These are phyloP conservation scores for Dendrocincla tyrannina DNA, from an alignment of 2,797 vertebrate genomes.

Conservation along the genomic window DNA sequence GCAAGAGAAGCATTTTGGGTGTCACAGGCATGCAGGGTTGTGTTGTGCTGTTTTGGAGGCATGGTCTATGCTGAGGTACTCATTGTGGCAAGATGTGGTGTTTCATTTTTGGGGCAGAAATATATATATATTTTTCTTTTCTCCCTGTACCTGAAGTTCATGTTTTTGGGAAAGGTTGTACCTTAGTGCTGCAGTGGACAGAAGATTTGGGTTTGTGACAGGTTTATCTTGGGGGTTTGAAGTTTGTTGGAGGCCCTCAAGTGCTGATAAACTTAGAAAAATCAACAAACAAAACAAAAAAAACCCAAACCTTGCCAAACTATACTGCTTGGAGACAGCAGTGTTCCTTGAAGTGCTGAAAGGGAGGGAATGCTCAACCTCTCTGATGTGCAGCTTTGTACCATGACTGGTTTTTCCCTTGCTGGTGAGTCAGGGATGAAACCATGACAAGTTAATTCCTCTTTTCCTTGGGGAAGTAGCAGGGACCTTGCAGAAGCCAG, in stretches of 20 bases:
- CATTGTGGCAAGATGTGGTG: rapidly evolving
- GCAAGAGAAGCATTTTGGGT: neutral
- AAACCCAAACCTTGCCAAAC: too few relatives aligned
- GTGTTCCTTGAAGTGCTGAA: neutral
- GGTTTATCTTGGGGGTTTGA: neutral
- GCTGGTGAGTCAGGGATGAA: neutral
- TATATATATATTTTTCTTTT: neutral
- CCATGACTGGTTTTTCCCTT: neutral
- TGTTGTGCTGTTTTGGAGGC: neutral
- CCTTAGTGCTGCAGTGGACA: neutral
- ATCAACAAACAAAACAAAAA: neutral
- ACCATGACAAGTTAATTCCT: neutral
- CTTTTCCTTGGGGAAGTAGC: neutral
- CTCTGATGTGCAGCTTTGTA: neutral
- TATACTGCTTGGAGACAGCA: rapidly evolving
- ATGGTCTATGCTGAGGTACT: neutral
- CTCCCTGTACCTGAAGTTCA: neutral
- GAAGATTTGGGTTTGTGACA: neutral
- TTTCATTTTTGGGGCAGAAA: neutral
- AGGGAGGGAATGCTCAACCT: neutral
- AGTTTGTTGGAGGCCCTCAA: neutral
- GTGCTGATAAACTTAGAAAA: neutral
- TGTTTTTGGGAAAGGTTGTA: rapidly evolving
- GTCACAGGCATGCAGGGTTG: rapidly evolving
- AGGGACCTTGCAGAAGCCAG: neutral